These are phyloP conservation scores for Maniola hyperantus DNA, from an alignment of 2,888 invertebrate species.

Conservation along the genomic window DNA sequence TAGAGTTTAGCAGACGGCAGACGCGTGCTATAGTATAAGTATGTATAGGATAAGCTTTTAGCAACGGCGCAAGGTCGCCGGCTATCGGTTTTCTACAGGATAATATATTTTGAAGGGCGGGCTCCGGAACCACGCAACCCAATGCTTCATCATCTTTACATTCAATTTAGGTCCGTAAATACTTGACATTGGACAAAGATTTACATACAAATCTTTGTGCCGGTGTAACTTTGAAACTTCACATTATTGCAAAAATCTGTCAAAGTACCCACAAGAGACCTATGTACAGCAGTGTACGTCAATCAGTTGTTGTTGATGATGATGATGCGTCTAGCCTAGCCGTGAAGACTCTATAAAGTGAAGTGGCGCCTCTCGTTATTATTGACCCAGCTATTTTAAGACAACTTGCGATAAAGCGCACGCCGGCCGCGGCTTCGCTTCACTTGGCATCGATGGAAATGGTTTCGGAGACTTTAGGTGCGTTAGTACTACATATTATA, in stretches of 20 bases:
- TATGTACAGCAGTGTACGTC: too few species aligned
- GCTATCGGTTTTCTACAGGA: constrained; percentile 6
- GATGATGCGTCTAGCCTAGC: too few species aligned
- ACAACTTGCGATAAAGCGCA: constrained; percentile 43
- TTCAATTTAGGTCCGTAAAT: background rate
- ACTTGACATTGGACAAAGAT: background rate
- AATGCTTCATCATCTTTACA: background rate
- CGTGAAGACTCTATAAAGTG: background rate
- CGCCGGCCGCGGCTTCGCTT: constrained; percentile 7
- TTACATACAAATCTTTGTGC: too few species aligned
- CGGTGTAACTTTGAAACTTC: too few species aligned
- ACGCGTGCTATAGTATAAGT: background rate
- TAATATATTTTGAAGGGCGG: background rate
- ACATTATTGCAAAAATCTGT: too few species aligned
- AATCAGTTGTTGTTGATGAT: too few species aligned
- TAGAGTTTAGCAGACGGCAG: constrained; percentile 9
- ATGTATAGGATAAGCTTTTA: background rate
- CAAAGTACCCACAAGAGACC: too few species aligned
- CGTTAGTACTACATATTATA: too few species aligned
- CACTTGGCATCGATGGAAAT: background rate
- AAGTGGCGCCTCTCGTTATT: constrained; percentile 54
- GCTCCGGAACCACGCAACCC: background rate
- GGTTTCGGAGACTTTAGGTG: background rate
- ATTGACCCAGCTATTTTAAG: constrained; percentile 79
- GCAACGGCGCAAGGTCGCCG: constrained; percentile 3